Evolutionary conservation across 2,113 vertebrate species (phyloP), one percentile per base, ranked within the genome.

Genomic region (Osmerus eperlanus): DNA sequence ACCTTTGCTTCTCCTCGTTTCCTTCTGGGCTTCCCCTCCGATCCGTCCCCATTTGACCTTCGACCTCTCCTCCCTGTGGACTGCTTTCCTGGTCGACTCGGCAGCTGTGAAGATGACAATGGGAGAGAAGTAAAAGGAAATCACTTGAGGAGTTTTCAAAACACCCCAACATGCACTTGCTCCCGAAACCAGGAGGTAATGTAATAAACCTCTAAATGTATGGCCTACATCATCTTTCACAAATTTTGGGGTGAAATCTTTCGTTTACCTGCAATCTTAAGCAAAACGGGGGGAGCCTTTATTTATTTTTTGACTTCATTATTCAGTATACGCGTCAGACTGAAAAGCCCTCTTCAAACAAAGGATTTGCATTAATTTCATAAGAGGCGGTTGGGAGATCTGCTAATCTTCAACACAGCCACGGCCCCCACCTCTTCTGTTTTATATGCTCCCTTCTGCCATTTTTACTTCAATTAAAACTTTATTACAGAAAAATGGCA

Each of bases 1-100:
- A 94, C 93, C 93, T 93, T 93, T 28, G 89, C 84, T 3, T 95
- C 89, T 25, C 92, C 92, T n/a, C 94, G 94, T 91, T 95, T 98
- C 92, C 93, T 93, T 88, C 95, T 95, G 78, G 95, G 92, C 92
- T 97, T 98, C 86, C 91, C 93, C 94, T 96, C 96, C 91, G 96
- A 96, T 95, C 96, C 94, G 84, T 98, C 96, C 89, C 94, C 89
- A 82, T 97, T 98, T 92, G 95, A 95, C 94, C 95, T 94, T 84
- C 94, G 97, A 81, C 91, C 93, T 95, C 96, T 97, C 86, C 93
- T 96, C 92, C 93, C 94, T 77, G 90, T 87, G 86, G 92, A 94
- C 82, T 95, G 94, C 90, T 93, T 94, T 84, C 86, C 90, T 79
- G 91, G 85, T 86, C 91, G 89, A 83, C 87, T 88, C 23, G 91